Conservation (phyloP, 2,797 vertebrate genomes). For the Lepidocolaptes lacrymiger region DNA sequence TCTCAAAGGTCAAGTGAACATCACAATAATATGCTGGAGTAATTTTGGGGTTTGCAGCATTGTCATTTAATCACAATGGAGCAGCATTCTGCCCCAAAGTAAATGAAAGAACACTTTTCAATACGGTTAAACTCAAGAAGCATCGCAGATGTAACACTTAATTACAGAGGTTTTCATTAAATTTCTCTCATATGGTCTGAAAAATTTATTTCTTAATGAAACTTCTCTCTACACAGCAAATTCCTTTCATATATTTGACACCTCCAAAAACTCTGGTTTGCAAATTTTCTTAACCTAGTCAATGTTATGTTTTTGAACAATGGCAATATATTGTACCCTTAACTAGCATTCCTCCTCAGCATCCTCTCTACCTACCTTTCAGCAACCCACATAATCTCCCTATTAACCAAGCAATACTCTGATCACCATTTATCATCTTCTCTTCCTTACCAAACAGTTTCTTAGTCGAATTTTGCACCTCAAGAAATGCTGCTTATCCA, state of each 20-base stretch:
- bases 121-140: background rate
- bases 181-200: background rate
- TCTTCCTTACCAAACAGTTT: background rate
- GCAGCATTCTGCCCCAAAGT: background rate
- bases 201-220: background rate
- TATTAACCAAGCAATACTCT: background rate
- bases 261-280: background rate
- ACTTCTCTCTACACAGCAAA: background rate
- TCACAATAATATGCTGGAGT: background rate
- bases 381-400: background rate
- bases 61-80: background rate
- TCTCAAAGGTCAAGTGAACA: background rate
- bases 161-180: background rate
- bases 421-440: background rate
- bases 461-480: background rate
- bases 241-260: background rate
- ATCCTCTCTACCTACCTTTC: background rate
- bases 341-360: background rate
- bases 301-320: background rate
- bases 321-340: background rate
- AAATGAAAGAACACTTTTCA: background rate
- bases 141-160: background rate
- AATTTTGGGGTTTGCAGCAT: background rate
- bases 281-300: background rate
- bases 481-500: background rate